Base-by-base conservation (phyloP, 1,140 invertebrate genomes). In the Eurosta solidaginis region DNA sequence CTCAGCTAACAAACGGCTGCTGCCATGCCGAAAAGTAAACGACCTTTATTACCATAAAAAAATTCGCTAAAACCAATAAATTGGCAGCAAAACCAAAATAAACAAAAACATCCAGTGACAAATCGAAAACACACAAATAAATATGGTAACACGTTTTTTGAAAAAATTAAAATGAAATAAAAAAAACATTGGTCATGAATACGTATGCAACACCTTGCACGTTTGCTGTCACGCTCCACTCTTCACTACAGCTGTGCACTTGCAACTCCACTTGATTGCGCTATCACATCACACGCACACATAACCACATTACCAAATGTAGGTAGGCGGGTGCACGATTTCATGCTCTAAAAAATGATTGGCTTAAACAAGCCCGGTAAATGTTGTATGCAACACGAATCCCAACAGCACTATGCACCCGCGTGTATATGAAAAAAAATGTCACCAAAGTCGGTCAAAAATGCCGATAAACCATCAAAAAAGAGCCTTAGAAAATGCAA, bases 11-110 rank as follows among this genome's bases (percentile, higher is more conserved):
- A 68, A n/a, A 9, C 59, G 59, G 33, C 33, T 68, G 20, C 33
- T 68, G 59, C 59, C 52, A 75, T 54, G 77, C 50, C 77, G 77
- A 78, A 78, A 78, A 78, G 77, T 78, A 78, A 78, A 78, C 77
- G 77, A 78, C 77, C 77, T 78, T 78, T 78, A 74, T 50, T 52
- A 49, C 77, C 73, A 78, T 78, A 78, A 74, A 78, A 74, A 74
- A 77, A 36, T 47, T 45, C 7, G 33, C 59, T 42, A 5, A 20
- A n/a, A 74, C 12, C 45, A 29, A 47, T 14, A 22, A 40, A 20
- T 14, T 22, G 45, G 27, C 73, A 74, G 27, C 40, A 74, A 74
- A 74, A 74, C 12, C 73, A 47, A 74, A 44, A 74, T 27, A 25
- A 74, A 45, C 22, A 47, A 74, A n/a, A 59, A 74, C 40, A 47